Evolutionary conservation across 2,888 invertebrate genomes (phyloP).

Genomic region (Crocallis elinguaria): DNA sequence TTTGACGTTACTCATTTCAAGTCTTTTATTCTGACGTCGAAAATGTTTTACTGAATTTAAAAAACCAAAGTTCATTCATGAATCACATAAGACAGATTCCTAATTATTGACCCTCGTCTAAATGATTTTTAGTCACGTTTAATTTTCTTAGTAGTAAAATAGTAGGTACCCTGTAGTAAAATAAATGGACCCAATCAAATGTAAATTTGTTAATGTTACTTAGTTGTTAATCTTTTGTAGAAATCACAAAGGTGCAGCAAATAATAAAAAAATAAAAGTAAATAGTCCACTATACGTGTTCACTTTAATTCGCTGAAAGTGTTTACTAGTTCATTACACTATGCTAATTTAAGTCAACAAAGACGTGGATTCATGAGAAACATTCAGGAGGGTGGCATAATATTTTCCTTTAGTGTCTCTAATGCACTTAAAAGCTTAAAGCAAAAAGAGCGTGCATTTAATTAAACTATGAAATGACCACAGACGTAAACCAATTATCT

Average conservation of each 20-base stretch:
- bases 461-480: constrained; percentile 62
- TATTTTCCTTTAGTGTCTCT: not conserved
- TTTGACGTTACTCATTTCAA: constrained; percentile 51
- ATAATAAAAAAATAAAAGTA: too few relatives aligned
- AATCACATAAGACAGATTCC: constrained; percentile 11
- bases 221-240: too few relatives aligned
- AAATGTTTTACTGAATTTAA: constrained; percentile 50
- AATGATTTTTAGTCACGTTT: too few relatives aligned
- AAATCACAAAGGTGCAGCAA: too few relatives aligned
- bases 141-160: too few relatives aligned
- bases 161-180: too few relatives aligned
- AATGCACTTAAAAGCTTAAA: constrained; percentile 12
- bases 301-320: too few relatives aligned
- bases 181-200: too few relatives aligned
- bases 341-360: not conserved
- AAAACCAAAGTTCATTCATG: constrained; percentile 44
- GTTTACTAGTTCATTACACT: too few relatives aligned
- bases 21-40: constrained; percentile 48
- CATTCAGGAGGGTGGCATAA: not conserved
- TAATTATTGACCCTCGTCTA: not conserved
- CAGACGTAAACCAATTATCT: constrained; percentile 53
- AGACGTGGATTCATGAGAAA: not conserved
- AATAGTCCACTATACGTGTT: too few relatives aligned
- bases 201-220: too few relatives aligned
- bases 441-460: constrained; percentile 46